A percentile compares a stretch with the other conserved stretches of the same genome.
phyloP scores from a whole-genome alignment of 2,113 vertebrate genomes.

The Thunnus maccoyii region DNA sequence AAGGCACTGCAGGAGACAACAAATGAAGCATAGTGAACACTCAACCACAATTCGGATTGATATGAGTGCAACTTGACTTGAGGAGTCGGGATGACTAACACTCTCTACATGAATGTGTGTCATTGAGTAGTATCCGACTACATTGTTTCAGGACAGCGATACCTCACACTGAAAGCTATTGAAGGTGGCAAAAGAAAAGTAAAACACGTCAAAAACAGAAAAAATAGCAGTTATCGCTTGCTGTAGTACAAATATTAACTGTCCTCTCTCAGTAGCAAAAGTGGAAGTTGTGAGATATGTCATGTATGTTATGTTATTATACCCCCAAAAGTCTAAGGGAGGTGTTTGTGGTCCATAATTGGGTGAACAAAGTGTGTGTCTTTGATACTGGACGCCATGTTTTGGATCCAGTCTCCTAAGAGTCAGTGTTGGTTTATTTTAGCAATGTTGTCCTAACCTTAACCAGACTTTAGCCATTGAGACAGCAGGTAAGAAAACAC shows the following conservation, averaged over 20 bases:
- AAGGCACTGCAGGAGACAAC: constrained; percentile 11
- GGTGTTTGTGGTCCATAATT: too few species aligned
- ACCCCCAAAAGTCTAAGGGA: too few species aligned
- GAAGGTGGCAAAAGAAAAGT: too few species aligned
- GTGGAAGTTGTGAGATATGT: neutral
- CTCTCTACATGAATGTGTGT: neutral
- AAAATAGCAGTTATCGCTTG: neutral
- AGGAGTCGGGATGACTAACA: constrained; percentile 37
- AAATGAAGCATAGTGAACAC: constrained; percentile 21
- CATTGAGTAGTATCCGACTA: neutral
- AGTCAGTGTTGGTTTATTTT: too few species aligned
- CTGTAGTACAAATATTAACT: too few species aligned
- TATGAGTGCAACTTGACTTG: constrained; percentile 53
- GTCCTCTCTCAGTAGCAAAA: neutral
- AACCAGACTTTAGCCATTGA: too few species aligned
- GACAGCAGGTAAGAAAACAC: too few species aligned
- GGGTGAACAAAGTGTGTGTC: too few species aligned
- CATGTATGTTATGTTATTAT: neutral
- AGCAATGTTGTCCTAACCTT: too few species aligned
- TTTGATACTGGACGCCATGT: too few species aligned
- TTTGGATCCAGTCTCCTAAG: too few species aligned
- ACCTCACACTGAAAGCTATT: neutral
- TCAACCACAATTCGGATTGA: constrained; percentile 25
- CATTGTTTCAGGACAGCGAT: constrained; percentile 21
- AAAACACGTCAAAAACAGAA: too few species aligned